Conservation (phyloP, 2,888 invertebrate genomes). For the Eristalinus sepulchralis region DNA sequence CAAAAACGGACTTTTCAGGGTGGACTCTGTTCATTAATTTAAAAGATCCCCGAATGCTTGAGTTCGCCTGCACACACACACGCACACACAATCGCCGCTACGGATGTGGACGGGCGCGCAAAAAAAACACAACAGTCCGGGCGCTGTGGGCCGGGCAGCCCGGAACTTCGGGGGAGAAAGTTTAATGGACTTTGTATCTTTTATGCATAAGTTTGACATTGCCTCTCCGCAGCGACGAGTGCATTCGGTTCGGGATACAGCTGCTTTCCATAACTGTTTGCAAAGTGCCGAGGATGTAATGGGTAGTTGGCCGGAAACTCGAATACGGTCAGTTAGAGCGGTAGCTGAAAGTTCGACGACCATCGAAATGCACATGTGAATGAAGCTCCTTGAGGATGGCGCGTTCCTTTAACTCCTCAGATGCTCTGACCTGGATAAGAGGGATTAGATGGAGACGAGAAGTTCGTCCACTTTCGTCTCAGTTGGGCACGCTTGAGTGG, state of each 20-base stretch:
- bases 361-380: neutral
- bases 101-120: neutral
- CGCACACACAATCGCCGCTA: too few relatives aligned
- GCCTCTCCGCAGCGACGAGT: neutral
- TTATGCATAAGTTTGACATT: neutral
- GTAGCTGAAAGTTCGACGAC: neutral
- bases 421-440: neutral
- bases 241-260: neutral
- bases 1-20: neutral
- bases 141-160: neutral
- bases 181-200: neutral
- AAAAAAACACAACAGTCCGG: neutral
- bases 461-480: neutral
- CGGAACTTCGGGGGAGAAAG: neutral
- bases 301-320: neutral
- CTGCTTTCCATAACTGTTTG: neutral
- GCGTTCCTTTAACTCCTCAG: neutral
- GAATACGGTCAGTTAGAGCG: neutral
- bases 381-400: neutral
- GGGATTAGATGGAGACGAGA: neutral
- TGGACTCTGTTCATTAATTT: constrained; percentile 18
- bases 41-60: neutral
- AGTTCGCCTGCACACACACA: neutral
- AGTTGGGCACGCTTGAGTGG: neutral
- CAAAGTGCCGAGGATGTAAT: neutral